phyloP scores from a whole-genome alignment of 2,113 vertebrate genomes.

The Hylia prasina region DNA sequence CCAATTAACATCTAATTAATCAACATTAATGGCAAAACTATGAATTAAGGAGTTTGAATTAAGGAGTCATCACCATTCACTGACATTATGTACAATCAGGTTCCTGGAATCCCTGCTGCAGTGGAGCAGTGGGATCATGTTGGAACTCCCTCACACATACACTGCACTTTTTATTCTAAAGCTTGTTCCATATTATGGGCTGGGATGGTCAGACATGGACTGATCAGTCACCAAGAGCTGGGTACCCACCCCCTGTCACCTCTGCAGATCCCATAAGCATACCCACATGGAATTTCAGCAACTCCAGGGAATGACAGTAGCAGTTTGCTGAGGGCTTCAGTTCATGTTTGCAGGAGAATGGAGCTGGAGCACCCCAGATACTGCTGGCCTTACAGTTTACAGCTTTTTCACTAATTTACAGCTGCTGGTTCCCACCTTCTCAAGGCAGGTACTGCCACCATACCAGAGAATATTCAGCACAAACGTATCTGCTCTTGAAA shows the following conservation, averaged over 20 bases:
- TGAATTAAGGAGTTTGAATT: not conserved
- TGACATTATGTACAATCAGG: not conserved
- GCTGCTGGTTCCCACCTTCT: not conserved
- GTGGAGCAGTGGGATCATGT: not conserved
- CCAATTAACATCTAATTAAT: not conserved
- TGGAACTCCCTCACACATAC: not conserved
- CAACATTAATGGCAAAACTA: not conserved
- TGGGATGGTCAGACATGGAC: not conserved
- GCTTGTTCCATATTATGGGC: not conserved
- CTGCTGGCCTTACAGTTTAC: not conserved
- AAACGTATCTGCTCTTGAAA: not conserved
- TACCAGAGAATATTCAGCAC: not conserved
- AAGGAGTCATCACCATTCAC: not conserved
- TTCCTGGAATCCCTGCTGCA: not conserved
- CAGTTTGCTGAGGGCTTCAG: not conserved
- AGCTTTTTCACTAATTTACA: not conserved
- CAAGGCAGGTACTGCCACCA: rapidly evolving
- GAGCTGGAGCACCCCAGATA: not conserved
- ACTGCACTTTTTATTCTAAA: not conserved
- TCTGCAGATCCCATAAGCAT: not conserved
- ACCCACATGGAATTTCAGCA: not conserved
- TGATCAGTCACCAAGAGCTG: not conserved
- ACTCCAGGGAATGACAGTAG: not conserved
- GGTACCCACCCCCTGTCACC: not conserved
- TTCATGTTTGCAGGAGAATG: not conserved